These are phyloP conservation scores for Lutjanus erythropterus DNA, from an alignment of 2,113 vertebrate genomes.

Conservation along the genomic window DNA sequence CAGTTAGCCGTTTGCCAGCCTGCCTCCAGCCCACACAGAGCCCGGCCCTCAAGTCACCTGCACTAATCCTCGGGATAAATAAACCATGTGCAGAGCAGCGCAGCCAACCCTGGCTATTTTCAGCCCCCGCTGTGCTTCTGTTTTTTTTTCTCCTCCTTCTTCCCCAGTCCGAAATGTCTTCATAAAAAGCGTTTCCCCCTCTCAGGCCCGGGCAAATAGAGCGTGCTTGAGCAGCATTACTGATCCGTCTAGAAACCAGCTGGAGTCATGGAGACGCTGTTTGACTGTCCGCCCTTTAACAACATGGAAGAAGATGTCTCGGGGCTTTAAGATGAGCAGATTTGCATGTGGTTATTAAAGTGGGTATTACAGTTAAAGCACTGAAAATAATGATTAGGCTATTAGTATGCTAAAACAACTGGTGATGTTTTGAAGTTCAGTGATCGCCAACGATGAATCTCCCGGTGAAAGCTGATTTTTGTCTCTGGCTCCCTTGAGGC, in stretches of 20 bases:
- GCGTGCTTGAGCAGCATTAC: constrained; percentile 60
- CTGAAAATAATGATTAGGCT: constrained; percentile 2
- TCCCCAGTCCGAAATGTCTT: constrained; percentile 62
- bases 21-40: constrained; percentile 51
- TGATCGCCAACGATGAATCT: constrained; percentile 4
- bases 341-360: constrained; percentile 16
- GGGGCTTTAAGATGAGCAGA: constrained; percentile 15
- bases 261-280: constrained; percentile 58
- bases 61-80: constrained; percentile 80
- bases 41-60: constrained; percentile 78
- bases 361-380: constrained; percentile 18
- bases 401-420: constrained; percentile 33
- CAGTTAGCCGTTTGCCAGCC: constrained; percentile 48
- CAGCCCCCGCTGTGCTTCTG: constrained; percentile 56
- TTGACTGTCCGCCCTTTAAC: constrained; percentile 32
- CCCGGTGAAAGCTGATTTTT: background rate
- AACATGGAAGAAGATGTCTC: constrained; percentile 17
- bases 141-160: background rate
- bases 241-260: constrained; percentile 73
- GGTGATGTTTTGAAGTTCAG: constrained; percentile 11
- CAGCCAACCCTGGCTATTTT: constrained; percentile 76
- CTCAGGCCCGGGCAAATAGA: constrained; percentile 63
- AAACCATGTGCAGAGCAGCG: constrained; percentile 77
- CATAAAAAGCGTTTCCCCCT: constrained; percentile 59
- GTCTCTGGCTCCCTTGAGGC: background rate